A percentile compares a stretch with the other conserved stretches of the same genome.
phyloP scores from a whole-genome alignment of 2,888 invertebrate species.

The Cepaea hortensis region DNA sequence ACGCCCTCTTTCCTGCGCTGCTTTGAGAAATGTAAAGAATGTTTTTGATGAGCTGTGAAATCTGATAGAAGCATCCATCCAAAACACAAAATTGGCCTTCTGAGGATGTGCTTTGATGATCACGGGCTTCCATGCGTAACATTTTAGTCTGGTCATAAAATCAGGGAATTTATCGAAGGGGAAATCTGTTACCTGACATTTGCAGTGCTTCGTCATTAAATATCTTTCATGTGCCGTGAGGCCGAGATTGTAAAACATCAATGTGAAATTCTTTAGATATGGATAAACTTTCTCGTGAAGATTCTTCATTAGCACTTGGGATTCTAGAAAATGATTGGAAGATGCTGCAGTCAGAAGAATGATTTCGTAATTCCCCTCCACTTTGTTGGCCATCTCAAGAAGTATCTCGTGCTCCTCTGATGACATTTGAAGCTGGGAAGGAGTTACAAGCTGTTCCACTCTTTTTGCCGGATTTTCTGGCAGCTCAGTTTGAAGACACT shows the following conservation, averaged over 20 bases:
- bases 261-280: slow-evolving; percentile 29
- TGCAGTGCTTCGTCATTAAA: slow-evolving; percentile 32
- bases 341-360: slow-evolving; percentile 49
- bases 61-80: slow-evolving; percentile 45
- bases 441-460: slow-evolving; percentile 23
- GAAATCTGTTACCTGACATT: slow-evolving; percentile 38
- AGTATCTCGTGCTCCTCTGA: background rate
- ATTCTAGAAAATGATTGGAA: slow-evolving; percentile 47
- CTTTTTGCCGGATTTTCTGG: background rate
- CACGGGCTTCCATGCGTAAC: slow-evolving; percentile 46
- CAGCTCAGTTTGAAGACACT: slow-evolving; percentile 19
- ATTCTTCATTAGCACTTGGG: slow-evolving; percentile 42
- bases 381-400: slow-evolving; percentile 32
- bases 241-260: slow-evolving; percentile 38
- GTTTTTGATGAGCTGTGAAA: background rate
- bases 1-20: background rate
- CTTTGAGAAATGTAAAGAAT: background rate
- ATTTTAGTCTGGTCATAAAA: slow-evolving; percentile 22
- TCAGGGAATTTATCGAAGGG: slow-evolving; percentile 43
- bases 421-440: slow-evolving; percentile 4
- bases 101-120: slow-evolving; percentile 26
- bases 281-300: slow-evolving; percentile 44
- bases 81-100: slow-evolving; percentile 35
- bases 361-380: slow-evolving; percentile 33
- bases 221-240: slow-evolving; percentile 8